Evolutionary conservation across 2,888 invertebrate species (phyloP).

Genomic region (Brenthis ino): DNA sequence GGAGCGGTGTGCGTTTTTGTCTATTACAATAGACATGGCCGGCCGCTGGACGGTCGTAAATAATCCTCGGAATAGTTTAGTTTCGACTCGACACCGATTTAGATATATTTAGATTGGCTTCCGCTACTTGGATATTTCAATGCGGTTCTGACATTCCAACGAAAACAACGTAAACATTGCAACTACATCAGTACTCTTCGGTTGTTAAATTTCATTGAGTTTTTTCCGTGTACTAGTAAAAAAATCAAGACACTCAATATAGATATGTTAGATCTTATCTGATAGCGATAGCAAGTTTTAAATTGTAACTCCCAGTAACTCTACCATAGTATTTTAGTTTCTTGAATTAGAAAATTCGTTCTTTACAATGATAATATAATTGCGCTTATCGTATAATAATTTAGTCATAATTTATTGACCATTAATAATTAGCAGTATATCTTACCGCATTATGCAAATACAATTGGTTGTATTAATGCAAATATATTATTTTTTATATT

Average conservation of each 20-base stretch:
- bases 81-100: slow-evolving; percentile 44
- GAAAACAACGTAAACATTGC: slow-evolving; percentile 36
- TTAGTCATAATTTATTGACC: neutral
- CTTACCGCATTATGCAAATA: slow-evolving; percentile 1
- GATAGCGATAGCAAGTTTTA: slow-evolving; percentile 7
- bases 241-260: slow-evolving; percentile 9
- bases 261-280: slow-evolving; percentile 13
- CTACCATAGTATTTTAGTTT: slow-evolving; percentile 18
- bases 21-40: slow-evolving; percentile 30
- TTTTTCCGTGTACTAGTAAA: slow-evolving; percentile 2
- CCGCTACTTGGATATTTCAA: slow-evolving; percentile 44
- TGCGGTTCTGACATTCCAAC: slow-evolving; percentile 42
- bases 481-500: too few species aligned
- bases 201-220: neutral
- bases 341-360: slow-evolving; percentile 21
- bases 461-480: neutral
- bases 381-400: slow-evolving; percentile 18
- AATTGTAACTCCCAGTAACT: neutral
- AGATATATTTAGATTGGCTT: slow-evolving; percentile 46
- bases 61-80: slow-evolving; percentile 46
- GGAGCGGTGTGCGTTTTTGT: neutral
- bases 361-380: slow-evolving; percentile 23
- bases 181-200: neutral
- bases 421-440: neutral
- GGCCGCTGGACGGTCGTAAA: slow-evolving; percentile 42